Base-by-base conservation (phyloP, 2,113 vertebrate species). In the Thunnus thynnus region DNA sequence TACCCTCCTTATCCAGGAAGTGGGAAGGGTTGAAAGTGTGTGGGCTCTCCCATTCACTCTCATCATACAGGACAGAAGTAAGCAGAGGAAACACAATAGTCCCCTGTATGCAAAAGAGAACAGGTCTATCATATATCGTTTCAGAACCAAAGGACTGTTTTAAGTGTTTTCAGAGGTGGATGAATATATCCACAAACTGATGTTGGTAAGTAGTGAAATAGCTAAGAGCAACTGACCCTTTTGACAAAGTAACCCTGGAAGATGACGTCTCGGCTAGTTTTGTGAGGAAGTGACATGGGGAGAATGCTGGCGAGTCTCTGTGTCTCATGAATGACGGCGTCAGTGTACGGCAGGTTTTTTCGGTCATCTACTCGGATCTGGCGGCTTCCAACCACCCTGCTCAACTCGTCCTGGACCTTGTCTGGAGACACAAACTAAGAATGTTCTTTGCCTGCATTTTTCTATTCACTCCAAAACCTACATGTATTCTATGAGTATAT, bases 251-350 rank as follows among this genome's bases (percentile, higher is more conserved):
- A 91, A 7, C 78, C 92, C 61, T 76, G 84, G 76, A 94, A 91
- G 20, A 41, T 86, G 57, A 92, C 68, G 3, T 93, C 90, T 64
- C 6, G 48, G 61, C 67, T 89, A 60, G 91, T 89, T 71, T 73
- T 68, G 20, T 92, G 91, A 52, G 90, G 88, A 47, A 93, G 0
- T 16, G 86, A 47, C 74, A 92, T 75, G 46, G 94, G 94, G 0
- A 36, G 20, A 4, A 95, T 90, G 52, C 84, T 93, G 0, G 88
- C 90, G 30, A 94, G 11, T 82, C 94, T 93, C 86, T 94, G 94
- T 14, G 62, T 89, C 87, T 95, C 94, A 17, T 95, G 94, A 36
- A 95, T 92, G 48, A 95, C 95, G 5, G 95, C 95, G 1, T 95
- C 86, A 36, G 85, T 92, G 67, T 90, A 95, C 0, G 91, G 88